Base-by-base conservation (phyloP, 2,888 invertebrate genomes). In the Loripinus fragilis region DNA sequence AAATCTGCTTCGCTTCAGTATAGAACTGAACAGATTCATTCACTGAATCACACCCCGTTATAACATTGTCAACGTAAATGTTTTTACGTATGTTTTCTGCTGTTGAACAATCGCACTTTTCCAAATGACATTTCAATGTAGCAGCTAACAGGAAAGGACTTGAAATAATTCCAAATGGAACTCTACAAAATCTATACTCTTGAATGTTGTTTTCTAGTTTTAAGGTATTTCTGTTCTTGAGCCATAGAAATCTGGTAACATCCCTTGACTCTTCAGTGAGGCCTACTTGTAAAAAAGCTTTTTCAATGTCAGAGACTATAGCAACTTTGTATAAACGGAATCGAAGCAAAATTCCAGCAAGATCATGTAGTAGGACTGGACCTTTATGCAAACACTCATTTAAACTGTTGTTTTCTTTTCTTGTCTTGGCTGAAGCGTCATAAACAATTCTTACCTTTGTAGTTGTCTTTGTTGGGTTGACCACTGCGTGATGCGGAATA, bases 321-420 rank as follows among this genome's bases (percentile, higher is more conserved):
- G 60, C 74, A 1, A 74, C 52, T 28, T 3, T 28, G 23, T 68
- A 38, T 41, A 74, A 20, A 10, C 74, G 33, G 41, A 80, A 80
- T 23, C 76, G 25, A 35, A 76, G 20, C 0, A 80, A 41, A 1
- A 80, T 23, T 38, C 70, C 76, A 50, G 64, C 35, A 1, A 80
- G 41, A 45, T 80, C 76, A 25, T 80, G 71, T 10, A 80, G 52
- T 17, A 76, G n/a, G 2, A 68, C 55, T n/a, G 80, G 76, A 17
- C 76, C 76, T 25, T 55, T 55, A 30, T 65, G 35, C 30, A 80
- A 70, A 52, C 78, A 78, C 23, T 78, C 78, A 75, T 78, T 78
- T 35, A 77, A 52, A 38, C 80, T 80, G 10, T 67, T 55, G 60
- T 71, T 52, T 2, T 71, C 50, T 28, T 55, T 33, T n/a, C 15